A percentile compares a stretch with the other conserved stretches of the same genome.
Conservation (phyloP, 2,797 vertebrate species). For the Moxostoma hubbsi region DNA sequence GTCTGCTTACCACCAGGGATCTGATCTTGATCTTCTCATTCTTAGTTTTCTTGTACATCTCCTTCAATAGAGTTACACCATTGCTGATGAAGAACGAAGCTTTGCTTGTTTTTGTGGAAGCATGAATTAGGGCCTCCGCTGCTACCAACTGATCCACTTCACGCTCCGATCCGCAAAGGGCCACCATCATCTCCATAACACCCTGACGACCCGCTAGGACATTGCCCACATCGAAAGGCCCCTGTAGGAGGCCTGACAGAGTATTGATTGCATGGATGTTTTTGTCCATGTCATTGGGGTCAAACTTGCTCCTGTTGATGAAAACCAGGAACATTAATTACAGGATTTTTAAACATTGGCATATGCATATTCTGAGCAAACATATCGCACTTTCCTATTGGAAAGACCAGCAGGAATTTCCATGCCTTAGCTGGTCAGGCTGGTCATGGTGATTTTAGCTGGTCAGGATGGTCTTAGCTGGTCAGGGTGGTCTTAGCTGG, state of each 20-base stretch:
- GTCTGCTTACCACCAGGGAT: constrained; percentile 87
- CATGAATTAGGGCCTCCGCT: constrained; percentile 92
- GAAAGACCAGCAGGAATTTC: no score
- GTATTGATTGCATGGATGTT: constrained; percentile 93
- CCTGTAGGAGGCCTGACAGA: constrained; percentile 92
- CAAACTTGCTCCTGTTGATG: constrained; percentile 86
- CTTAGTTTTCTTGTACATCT: constrained; percentile 97
- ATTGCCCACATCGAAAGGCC: constrained; percentile 95
- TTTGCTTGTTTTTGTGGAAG: constrained; percentile 93
- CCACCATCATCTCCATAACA: constrained; percentile 99
- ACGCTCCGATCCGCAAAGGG: constrained; percentile 89
- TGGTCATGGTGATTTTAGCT: no score
- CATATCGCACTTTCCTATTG: no score
- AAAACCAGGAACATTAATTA: not conserved
- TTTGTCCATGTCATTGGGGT: constrained; percentile 96
- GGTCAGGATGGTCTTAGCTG: no score
- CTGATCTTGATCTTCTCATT: constrained; percentile 98
- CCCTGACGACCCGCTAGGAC: constrained; percentile 87
- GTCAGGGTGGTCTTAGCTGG: no score
- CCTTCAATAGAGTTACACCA: constrained; percentile 89
- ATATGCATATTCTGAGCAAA: no score
- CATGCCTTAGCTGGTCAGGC: no score
- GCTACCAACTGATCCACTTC: constrained; percentile 97
- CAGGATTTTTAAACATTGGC: not conserved
- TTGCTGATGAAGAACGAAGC: constrained; percentile 97